phyloP scores from a whole-genome alignment of 2,888 invertebrate species.

The Plagodis pulveraria region DNA sequence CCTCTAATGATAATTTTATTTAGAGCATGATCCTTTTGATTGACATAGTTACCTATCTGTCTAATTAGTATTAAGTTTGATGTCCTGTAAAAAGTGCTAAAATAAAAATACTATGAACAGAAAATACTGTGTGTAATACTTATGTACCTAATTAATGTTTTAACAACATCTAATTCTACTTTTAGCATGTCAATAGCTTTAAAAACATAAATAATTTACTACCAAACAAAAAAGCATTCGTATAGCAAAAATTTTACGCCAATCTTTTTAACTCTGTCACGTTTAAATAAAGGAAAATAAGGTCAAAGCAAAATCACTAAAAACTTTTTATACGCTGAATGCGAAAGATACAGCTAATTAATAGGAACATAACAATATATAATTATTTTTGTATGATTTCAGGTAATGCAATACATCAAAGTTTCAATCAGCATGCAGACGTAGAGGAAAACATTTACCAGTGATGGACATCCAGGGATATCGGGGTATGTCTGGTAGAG shows the following conservation, averaged over 20 bases:
- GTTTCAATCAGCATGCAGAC: conserved; percentile 59
- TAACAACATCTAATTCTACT: neutral
- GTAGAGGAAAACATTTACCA: conserved; percentile 88
- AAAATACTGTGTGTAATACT: too few species aligned
- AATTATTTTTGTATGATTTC: conserved; percentile 35
- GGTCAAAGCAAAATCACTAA: conserved; percentile 32
- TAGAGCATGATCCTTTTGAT: too few species aligned
- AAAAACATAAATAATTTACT: conserved; percentile 16
- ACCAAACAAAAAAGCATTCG: conserved; percentile 8
- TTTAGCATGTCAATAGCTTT: conserved; percentile 1
- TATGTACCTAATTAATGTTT: too few species aligned
- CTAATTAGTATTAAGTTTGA: too few species aligned
- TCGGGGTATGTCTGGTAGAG: conserved; percentile 95
- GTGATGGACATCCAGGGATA: conserved; percentile 99
- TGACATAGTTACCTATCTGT: too few species aligned
- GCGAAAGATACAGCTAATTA: neutral
- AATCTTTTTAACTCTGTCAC: conserved; percentile 20
- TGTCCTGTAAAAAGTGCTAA: too few species aligned
- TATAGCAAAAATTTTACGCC: conserved; percentile 11
- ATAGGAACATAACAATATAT: conserved; percentile 16
- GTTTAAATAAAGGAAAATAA: conserved; percentile 16
- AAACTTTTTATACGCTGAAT: too few species aligned
- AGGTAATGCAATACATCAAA: conserved; percentile 38
- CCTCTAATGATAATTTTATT: too few species aligned
- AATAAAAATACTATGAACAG: too few species aligned